phyloP scores from a whole-genome alignment of 2,113 vertebrate genomes.

The Eleginops maclovinus region DNA sequence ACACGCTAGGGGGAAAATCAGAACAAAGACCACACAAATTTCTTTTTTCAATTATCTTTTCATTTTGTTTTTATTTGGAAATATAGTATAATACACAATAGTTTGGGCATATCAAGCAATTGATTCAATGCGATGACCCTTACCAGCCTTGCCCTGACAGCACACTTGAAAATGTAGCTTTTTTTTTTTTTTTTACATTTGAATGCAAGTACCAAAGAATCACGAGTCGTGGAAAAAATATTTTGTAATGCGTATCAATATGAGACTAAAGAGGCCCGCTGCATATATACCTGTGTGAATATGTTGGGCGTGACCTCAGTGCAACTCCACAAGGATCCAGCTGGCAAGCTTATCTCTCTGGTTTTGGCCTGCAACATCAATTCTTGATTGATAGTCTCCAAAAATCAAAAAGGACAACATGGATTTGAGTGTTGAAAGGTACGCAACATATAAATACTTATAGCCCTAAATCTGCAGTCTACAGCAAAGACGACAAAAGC shows the following conservation, averaged over 20 bases:
- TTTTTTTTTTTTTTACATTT: conserved; percentile 8
- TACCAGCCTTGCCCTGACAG: conserved; percentile 58
- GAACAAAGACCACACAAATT: conserved; percentile 40
- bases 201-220: conserved; percentile 50
- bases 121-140: conserved; percentile 73
- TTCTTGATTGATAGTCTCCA: conserved; percentile 44
- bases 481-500: conserved; percentile 23
- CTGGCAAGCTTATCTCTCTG: conserved; percentile 74
- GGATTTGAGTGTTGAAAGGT: conserved; percentile 40
- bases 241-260: conserved; percentile 38
- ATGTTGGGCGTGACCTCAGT: conserved; percentile 66
- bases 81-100: conserved; percentile 81
- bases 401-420: conserved; percentile 32
- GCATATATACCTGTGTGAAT: conserved; percentile 67
- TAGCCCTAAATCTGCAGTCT: conserved; percentile 40
- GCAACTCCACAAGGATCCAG: conserved; percentile 63
- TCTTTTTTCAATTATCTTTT: conserved; percentile 53
- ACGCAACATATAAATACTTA: conserved; percentile 53
- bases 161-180: conserved; percentile 43
- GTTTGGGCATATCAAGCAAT: conserved; percentile 71
- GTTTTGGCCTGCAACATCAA: conserved; percentile 64
- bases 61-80: conserved; percentile 76
- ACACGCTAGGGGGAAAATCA: background rate
- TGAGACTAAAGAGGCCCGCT: conserved; percentile 42
- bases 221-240: conserved; percentile 44